phyloP scores from a whole-genome alignment of 2,888 invertebrate species.

The Bombyx huttoni region DNA sequence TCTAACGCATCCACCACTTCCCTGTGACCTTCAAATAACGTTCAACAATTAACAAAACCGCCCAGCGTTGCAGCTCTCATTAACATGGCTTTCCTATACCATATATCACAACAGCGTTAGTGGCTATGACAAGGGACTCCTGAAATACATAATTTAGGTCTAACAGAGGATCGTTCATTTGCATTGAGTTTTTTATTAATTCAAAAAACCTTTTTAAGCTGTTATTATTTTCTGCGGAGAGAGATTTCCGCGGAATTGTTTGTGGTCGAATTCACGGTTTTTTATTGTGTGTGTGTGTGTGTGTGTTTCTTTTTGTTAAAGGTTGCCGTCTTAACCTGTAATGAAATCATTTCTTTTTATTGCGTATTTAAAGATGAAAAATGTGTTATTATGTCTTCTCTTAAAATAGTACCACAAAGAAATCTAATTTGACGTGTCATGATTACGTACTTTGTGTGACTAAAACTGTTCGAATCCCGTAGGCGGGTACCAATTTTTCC shows the following conservation, averaged over 20 bases:
- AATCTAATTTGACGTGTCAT: too few relatives aligned
- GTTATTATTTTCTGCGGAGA: slow-evolving; percentile 6
- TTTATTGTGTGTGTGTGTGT: too few relatives aligned
- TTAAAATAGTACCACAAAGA: too few relatives aligned
- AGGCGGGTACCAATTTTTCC: too few relatives aligned
- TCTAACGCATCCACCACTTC: slow-evolving; percentile 6
- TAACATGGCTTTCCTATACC: slow-evolving; percentile 12
- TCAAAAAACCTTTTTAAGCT: slow-evolving; percentile 10
- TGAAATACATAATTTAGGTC: slow-evolving; percentile 16
- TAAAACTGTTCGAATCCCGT: too few relatives aligned
- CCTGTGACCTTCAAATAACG: slow-evolving; percentile 6
- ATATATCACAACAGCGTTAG: slow-evolving; percentile 37
- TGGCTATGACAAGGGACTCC: slow-evolving; percentile 38
- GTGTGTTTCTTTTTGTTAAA: too few relatives aligned
- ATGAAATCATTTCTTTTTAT: too few relatives aligned
- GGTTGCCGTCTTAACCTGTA: too few relatives aligned
- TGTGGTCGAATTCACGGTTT: too few relatives aligned
- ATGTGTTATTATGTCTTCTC: too few relatives aligned
- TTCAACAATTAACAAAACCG: background rate
- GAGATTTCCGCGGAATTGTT: background rate
- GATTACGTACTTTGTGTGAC: too few relatives aligned
- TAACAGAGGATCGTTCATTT: slow-evolving; percentile 15
- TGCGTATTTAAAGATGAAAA: too few relatives aligned
- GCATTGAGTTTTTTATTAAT: slow-evolving; percentile 10
- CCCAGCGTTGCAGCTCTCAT: background rate